phyloP scores from a whole-genome alignment of 2,888 invertebrate species.

The Hipparchia semele region DNA sequence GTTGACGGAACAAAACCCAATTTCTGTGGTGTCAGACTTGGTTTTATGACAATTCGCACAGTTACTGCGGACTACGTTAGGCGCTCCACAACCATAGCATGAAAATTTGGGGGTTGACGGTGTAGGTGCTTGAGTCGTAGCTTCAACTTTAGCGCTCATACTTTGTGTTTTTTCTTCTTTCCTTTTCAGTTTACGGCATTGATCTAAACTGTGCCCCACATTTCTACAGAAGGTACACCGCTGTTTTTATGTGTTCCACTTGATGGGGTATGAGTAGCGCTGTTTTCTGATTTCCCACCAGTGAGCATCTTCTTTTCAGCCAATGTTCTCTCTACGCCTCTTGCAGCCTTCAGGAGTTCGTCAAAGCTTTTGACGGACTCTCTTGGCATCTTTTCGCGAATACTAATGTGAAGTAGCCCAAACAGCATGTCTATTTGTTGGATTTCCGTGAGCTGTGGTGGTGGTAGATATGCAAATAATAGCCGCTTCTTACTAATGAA shows the following conservation, averaged over 20 bases:
- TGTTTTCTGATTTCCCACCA: background rate
- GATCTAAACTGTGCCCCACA: constrained; percentile 27
- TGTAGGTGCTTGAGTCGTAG: constrained; percentile 26
- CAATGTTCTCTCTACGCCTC: background rate
- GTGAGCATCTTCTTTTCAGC: background rate
- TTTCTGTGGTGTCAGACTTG: constrained; percentile 3
- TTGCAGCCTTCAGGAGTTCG: background rate
- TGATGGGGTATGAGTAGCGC: background rate
- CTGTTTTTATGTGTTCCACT: background rate
- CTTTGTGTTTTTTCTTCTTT: background rate
- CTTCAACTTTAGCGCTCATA: background rate
- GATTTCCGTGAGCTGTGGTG: constrained; percentile 7
- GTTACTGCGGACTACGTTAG: constrained; percentile 24
- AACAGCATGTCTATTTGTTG: constrained; percentile 23
- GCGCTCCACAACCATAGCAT: constrained; percentile 39
- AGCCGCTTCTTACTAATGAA: constrained; percentile 24
- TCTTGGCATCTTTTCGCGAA: constrained; percentile 18
- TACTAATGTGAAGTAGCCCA: background rate
- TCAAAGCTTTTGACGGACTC: constrained; percentile 6
- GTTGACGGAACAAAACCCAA: constrained; percentile 31
- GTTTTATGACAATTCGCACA: constrained; percentile 29
- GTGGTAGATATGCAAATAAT: constrained; percentile 7
- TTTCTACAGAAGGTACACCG: constrained; percentile 28
- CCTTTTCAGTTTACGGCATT: constrained; percentile 24
- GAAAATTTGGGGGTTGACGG: constrained; percentile 26